phyloP scores from a whole-genome alignment of 2,113 vertebrate genomes.

The Burhinus oedicnemus region DNA sequence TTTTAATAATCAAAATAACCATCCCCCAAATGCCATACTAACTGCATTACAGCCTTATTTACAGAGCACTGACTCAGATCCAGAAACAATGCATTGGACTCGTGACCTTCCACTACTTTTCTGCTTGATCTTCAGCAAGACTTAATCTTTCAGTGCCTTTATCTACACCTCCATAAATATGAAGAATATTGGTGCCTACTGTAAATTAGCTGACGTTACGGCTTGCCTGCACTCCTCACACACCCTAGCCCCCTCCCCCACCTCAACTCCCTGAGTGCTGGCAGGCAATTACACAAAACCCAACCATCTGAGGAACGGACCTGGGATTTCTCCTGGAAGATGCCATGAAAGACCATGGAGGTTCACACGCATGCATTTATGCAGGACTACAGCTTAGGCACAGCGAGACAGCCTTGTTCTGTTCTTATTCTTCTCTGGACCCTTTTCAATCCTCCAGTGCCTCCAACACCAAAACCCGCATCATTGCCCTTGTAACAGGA shows the following conservation, averaged over 20 bases:
- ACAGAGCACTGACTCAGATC: not conserved
- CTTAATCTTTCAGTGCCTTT: not conserved
- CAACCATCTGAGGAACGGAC: rapidly evolving
- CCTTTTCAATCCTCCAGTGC: not conserved
- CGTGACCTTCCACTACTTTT: not conserved
- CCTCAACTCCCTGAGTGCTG: not conserved
- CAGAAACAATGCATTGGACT: not conserved
- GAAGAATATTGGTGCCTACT: not conserved
- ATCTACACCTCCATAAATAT: not conserved
- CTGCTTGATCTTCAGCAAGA: not conserved
- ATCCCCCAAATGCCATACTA: not conserved
- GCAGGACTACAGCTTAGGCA: not conserved
- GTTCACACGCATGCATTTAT: not conserved
- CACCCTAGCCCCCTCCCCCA: not conserved
- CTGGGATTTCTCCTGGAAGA: not conserved
- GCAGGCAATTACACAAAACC: not conserved
- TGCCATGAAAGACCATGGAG: not conserved
- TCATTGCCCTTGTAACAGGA: not conserved
- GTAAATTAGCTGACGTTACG: not conserved
- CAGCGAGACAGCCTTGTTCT: not conserved
- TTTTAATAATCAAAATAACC: not conserved
- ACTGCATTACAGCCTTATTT: not conserved
- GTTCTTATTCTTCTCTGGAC: not conserved
- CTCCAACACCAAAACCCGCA: not conserved
- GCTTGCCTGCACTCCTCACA: not conserved